Base-by-base conservation (phyloP, 2,113 vertebrate species). In the Podarcis raffonei region DNA sequence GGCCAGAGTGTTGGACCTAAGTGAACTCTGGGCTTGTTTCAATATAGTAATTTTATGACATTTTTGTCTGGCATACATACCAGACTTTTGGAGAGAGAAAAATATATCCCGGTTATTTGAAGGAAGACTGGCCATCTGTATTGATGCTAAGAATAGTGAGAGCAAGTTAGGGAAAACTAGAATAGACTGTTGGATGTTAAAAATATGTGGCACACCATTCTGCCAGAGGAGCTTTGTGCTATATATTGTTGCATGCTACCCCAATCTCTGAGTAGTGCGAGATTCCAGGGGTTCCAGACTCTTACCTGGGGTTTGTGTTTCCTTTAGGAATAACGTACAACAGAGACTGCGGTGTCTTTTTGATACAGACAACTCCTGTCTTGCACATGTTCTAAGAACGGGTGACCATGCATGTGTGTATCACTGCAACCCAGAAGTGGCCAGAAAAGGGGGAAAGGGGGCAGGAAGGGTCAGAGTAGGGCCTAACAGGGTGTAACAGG, bases 61-160 rank as follows among this genome's bases (percentile, higher is more conserved):
- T 68, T 35, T 65, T 80, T 75, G 37, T 77, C n/a, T 66, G 37
- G 6, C 20, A 66, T 30, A 5, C 48, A 48, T 42, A 30, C 23
- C n/a, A 53, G 25, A 72, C 68, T 37, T 62, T 62, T 5, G n/a
- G 53, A 23, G n/a, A 25, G 66, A 9, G 22, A 3, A 35, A 23
- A 22, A 15, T 37, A 53, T 84, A 79, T 74, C 1, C 30, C 18
- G 42, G 37, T 53, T 35, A 88, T 68, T 83, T 83, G 59, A 68
- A 83, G 71, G 18, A 83, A 68, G 30, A 77, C 42, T 83, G 59
- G 81, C 59, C 87, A 83, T 88, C 87, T 88, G 87, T n/a, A 23
- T 20, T 42, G 39, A 53, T 83, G 57, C 72, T 72, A 83, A 77
- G 81, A 83, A 88, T 83, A 83, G 80, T 88, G 76, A 53, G 37